Conservation (phyloP, 2,113 vertebrate species). For the Gymnobelideus leadbeateri region DNA sequence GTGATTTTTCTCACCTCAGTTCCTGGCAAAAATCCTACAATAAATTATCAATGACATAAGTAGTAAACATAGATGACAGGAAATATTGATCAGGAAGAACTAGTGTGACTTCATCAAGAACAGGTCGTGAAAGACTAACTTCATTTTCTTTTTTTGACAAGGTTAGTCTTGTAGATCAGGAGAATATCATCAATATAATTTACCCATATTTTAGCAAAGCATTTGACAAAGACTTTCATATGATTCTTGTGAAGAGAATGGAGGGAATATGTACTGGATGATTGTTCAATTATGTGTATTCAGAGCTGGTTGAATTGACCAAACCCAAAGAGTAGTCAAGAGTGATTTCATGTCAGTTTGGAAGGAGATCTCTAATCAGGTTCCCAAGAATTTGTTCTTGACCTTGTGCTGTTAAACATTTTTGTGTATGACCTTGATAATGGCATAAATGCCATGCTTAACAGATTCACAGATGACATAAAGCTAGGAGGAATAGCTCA, state of each 20-base stretch:
- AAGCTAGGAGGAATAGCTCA: neutral
- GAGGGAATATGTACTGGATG: neutral
- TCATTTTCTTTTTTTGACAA: neutral
- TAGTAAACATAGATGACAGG: neutral
- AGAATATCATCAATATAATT: neutral
- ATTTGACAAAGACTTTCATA: neutral
- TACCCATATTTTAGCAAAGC: neutral
- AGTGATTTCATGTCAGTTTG: neutral
- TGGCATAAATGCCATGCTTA: neutral
- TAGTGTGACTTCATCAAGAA: neutral
- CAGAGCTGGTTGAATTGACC: neutral
- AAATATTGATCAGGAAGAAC: neutral
- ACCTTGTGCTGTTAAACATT: neutral
- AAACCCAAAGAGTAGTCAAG: neutral
- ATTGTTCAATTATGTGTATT: neutral
- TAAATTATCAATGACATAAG: neutral
- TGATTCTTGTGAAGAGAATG: neutral
- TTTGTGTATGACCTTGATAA: neutral
- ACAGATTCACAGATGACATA: neutral
- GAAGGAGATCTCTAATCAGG: neutral
- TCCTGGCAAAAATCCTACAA: neutral
- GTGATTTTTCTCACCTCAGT: neutral
- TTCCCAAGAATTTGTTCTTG: neutral
- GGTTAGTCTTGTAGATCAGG: neutral
- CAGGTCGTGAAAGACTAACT: neutral